phyloP scores from a whole-genome alignment of 2,888 invertebrate genomes.

The Aphodius granarius region DNA sequence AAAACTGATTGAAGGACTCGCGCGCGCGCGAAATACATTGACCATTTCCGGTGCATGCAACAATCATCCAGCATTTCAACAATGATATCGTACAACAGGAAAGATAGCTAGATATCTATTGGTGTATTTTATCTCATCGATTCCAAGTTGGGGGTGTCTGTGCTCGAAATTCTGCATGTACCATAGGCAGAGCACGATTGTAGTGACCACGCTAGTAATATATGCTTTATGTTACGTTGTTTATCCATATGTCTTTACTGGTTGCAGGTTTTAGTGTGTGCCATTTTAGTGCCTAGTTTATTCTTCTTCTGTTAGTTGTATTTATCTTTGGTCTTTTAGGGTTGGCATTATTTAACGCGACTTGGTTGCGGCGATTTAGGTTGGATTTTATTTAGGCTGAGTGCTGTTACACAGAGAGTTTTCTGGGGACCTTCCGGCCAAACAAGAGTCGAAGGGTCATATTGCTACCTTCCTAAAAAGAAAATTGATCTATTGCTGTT shows the following conservation, averaged over 20 bases:
- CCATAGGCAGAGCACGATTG: slow-evolving; percentile 38
- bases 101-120: slow-evolving; percentile 19
- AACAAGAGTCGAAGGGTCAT: slow-evolving; percentile 52
- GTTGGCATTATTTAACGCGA: neutral
- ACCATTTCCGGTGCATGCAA: slow-evolving; percentile 44
- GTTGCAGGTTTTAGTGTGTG: neutral
- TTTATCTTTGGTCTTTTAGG: slow-evolving; percentile 10
- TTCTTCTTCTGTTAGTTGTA: neutral
- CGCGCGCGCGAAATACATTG: slow-evolving; percentile 33
- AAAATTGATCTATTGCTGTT: slow-evolving; percentile 30
- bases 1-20: slow-evolving; percentile 6
- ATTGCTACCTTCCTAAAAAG: slow-evolving; percentile 48
- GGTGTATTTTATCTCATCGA: neutral
- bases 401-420: slow-evolving; percentile 54
- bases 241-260: neutral
- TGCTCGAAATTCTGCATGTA: slow-evolving; percentile 3
- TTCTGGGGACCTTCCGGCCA: slow-evolving; percentile 53
- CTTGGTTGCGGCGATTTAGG: slow-evolving; percentile 7
- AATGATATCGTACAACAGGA: slow-evolving; percentile 41
- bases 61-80: slow-evolving; percentile 46
- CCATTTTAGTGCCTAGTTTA: neutral
- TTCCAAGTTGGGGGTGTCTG: slow-evolving; percentile 24
- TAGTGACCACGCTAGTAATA: slow-evolving; percentile 45
- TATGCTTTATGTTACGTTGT: neutral
- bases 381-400: slow-evolving; percentile 34